Base-by-base conservation (phyloP, 2,888 invertebrate genomes). In the Seladonia tumulorum region DNA sequence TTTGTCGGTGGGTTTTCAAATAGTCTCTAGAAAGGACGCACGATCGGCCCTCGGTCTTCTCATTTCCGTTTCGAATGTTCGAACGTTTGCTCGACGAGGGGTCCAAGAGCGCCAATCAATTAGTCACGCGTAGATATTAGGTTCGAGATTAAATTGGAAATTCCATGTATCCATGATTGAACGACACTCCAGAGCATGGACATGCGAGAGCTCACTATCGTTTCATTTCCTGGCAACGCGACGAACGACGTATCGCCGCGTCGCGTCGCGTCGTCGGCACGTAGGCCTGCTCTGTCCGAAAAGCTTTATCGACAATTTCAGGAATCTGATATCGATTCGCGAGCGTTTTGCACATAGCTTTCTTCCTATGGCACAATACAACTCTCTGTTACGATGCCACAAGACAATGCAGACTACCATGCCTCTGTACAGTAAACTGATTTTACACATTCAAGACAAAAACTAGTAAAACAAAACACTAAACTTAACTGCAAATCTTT, bases 161-260 rank as follows among this genome's bases (percentile, higher is more conserved):
- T 85, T 83, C 82, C 79, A 70, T 79, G 76, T 72, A 76, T 72
- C 70, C 72, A 39, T 14, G 68, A 73, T 71, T 47, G 60, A 75
- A 73, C 72, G 63, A 66, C n/a, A 66, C 71, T 71, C 77, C 42
- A 70, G 53, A 39, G 18, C 57, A 25, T 29, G 29, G 35, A 1
- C 12, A 18, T 57, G 45, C 39, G 35, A 18, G 22, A 16, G 39
- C 5, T n/a, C 35, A 53, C 39, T 79, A 39, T 42, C 47, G 79
- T 76, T 76, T 76, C 79, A 83, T 83, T 83, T 79, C 83, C 75
- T 79, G 79, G 25, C 39, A 39, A 49, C 53, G n/a, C 66, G 76
- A 68, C 39, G 45, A 57, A 42, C 70, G 47, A 29, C 39, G 47
- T 75, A 71, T 49, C 49, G 49, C 49, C 7, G 18, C 22, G 22